These are phyloP conservation scores for Knipowitschia caucasica DNA, from an alignment of 2,797 vertebrate genomes.

Conservation along the genomic window DNA sequence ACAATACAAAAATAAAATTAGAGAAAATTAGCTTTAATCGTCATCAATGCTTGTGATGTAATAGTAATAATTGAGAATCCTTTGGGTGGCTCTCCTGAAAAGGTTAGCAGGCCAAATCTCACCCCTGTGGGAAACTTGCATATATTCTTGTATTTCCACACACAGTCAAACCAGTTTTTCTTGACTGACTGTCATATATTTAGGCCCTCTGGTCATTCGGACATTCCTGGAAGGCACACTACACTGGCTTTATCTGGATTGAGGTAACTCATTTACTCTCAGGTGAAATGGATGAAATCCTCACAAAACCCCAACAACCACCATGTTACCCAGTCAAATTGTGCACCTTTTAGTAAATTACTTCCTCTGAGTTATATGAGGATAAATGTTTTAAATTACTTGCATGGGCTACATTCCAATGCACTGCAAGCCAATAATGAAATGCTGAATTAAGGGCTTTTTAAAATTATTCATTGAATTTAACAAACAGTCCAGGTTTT, in stretches of 20 bases:
- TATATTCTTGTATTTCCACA: too few relatives aligned
- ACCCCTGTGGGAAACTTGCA: too few relatives aligned
- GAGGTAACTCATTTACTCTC: conserved; percentile 10
- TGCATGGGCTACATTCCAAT: conserved; percentile 12
- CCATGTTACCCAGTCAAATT: conserved; percentile 1
- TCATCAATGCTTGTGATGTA: too few relatives aligned
- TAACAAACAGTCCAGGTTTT: conserved; percentile 7
- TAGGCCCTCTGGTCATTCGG: background rate
- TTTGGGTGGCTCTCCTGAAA: too few relatives aligned
- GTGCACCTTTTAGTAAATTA: background rate
- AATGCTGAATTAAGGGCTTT: conserved; percentile 18
- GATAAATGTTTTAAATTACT: conserved; percentile 2
- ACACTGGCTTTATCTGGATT: conserved; percentile 15
- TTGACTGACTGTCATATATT: background rate
- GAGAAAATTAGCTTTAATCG: too few relatives aligned
- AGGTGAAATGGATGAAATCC: conserved; percentile 7
- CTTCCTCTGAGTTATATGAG: background rate
- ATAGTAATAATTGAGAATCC: too few relatives aligned
- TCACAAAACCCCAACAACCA: background rate
- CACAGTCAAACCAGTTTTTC: too few relatives aligned
- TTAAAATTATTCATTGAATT: conserved; percentile 45
- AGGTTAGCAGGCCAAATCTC: too few relatives aligned
- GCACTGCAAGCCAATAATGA: conserved; percentile 15
- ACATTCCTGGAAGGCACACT: conserved; percentile 41
- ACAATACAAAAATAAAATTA: too few relatives aligned